Percentiles rank a stretch among this genome's conserved stretches.
phyloP scores from a whole-genome alignment of 2,113 vertebrate genomes.

The Melanotaenia duboulayi region DNA sequence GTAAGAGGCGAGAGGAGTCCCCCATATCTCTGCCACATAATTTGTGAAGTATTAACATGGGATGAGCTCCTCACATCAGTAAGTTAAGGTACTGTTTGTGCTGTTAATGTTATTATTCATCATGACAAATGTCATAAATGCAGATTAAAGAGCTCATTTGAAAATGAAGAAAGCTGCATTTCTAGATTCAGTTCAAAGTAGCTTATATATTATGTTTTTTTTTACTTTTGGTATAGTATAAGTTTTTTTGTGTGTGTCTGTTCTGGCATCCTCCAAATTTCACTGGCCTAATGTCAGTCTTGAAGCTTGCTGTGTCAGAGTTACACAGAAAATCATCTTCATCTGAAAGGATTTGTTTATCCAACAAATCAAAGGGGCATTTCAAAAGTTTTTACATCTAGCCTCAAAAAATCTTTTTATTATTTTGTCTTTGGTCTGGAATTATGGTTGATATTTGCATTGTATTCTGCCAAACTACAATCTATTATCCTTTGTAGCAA shows the following conservation, averaged over 20 bases:
- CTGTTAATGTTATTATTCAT: background rate
- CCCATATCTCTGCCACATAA: constrained; percentile 31
- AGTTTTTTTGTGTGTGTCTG: background rate
- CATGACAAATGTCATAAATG: background rate
- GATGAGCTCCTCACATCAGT: constrained; percentile 61
- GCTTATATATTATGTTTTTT: background rate
- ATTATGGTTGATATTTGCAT: background rate
- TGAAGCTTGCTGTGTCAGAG: constrained; percentile 5
- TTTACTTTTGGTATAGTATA: no score
- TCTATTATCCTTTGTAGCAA: no score
- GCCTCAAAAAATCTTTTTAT: background rate
- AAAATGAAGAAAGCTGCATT: no score
- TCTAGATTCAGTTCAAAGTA: background rate
- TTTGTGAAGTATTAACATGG: constrained; percentile 57
- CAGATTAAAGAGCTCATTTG: background rate
- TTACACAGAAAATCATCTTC: constrained; percentile 11
- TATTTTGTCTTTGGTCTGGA: constrained; percentile 3
- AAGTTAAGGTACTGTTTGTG: constrained; percentile 42
- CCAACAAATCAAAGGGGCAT: background rate
- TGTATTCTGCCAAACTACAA: background rate
- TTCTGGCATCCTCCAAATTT: constrained; percentile 2
- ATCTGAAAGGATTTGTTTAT: constrained; percentile 2
- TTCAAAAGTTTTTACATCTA: background rate
- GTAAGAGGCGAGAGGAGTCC: constrained; percentile 4
- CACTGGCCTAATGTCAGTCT: background rate